Base-by-base conservation (phyloP, 2,888 invertebrate species). In the Meganola albula region DNA sequence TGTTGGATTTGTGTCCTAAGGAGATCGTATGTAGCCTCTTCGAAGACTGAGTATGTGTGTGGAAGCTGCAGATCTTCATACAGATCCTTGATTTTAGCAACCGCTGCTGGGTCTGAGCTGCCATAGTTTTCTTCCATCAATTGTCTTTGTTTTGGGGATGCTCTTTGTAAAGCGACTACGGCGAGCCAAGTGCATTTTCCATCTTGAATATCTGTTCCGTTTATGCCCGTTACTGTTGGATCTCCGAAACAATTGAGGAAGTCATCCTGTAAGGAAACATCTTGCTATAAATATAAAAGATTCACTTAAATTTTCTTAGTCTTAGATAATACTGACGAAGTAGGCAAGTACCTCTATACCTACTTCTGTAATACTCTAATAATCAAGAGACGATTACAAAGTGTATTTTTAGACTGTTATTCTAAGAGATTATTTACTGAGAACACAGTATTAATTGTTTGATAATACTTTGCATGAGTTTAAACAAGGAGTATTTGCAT, bases 161-260 rank as follows among this genome's bases (percentile, higher is more conserved):
- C 93, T 32, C 93, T 88, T 70, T 96, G 93, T 40, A 97, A 82
- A 6, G 97, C 97, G 1, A 94, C 93, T 1, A 97, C 95, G 1
- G 95, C 91, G 16, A 98, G 82, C 99, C 99, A 99, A 0, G 96
- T 92, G 76, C 98, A 99, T 80, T 98, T 99, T 16, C 97, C 97
- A 53, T 98, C 97, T 76, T 93, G 90, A 52, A 99, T 98, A 66
- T 99, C 98, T 0, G 92, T 94, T 16, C 97, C 95, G 21, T 90
- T 84, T 84, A 98, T 99, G 4, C 98, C 99, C 0, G 93, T 97
- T 2, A 93, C 88, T 5, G 89, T 85, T 9, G 93, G 90, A 68
- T 97, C 92, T 0, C 97, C 98, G 70, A 93, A 99, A 65, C 95
- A 96, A 70, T 98, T 97, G 21, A 96, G 80, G 77, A 91, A 96